These are phyloP conservation scores for Pavo muticus DNA, from an alignment of 2,113 vertebrate genomes.

Conservation along the genomic window DNA sequence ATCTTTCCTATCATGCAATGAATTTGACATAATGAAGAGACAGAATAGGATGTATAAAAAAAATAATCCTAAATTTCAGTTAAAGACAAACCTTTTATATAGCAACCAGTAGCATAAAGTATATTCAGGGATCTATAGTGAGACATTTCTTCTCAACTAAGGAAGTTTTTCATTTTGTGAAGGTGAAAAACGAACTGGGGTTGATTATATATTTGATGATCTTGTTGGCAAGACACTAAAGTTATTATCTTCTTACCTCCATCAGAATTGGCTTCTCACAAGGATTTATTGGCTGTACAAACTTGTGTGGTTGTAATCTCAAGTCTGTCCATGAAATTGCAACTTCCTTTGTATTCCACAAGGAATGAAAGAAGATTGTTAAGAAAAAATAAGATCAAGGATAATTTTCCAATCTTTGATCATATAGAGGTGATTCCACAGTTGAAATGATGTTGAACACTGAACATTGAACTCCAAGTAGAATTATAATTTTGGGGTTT, in stretches of 20 bases:
- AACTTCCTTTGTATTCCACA: not conserved
- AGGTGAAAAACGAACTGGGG: not conserved
- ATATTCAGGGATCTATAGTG: not conserved
- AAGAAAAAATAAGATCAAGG: not conserved
- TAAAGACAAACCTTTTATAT: not conserved
- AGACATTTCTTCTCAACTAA: not conserved
- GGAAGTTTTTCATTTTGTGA: not conserved
- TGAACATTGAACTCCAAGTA: not conserved
- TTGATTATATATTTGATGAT: not conserved
- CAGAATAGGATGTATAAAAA: not conserved
- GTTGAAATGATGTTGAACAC: not conserved
- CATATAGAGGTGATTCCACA: not conserved
- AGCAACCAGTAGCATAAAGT: not conserved
- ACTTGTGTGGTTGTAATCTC: not conserved
- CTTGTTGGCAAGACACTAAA: not conserved
- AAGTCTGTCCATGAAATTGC: not conserved
- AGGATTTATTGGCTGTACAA: not conserved
- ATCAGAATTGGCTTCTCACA: not conserved
- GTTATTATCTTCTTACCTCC: constrained; percentile 17
- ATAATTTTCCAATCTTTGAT: not conserved
- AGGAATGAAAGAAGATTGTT: not conserved
- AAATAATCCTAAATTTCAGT: not conserved
- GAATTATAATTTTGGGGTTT: not conserved
- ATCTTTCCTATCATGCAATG: not conserved
- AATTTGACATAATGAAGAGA: not conserved